Evolutionary conservation across 2,888 invertebrate genomes (phyloP), one percentile per base, ranked within the genome.

Genomic region (Xanthorhoe designata): DNA sequence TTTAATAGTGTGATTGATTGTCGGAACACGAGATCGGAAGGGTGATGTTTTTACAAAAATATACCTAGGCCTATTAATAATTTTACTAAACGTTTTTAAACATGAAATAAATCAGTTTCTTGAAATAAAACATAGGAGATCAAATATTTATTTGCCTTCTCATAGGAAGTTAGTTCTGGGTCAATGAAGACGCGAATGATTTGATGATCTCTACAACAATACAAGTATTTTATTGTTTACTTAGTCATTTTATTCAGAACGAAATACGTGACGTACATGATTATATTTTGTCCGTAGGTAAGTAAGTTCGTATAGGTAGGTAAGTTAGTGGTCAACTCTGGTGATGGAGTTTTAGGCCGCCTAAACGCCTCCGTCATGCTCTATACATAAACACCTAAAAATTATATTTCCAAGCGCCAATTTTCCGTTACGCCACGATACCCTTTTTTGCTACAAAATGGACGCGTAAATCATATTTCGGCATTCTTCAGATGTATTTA

Each of bases 391-490:
- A n/a, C n/a, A n/a, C n/a, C n/a, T n/a, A n/a, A 17, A 6, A 47
- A 0, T 47, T 7, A 15, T 45, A 15, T 15, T 45, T 13, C 13
- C 13, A 17, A 13, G 17, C 15, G 17, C n/a, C 42, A 32, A 54
- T 53, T 65, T 56, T 47, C 60, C 57, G 56, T 57, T 57, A 52
- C 32, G 24, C 3, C 4, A 32, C 15, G 3, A 17, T 29, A 54
- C 1, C 18, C 24, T 60, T 66, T 60, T 66, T 66, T 70, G 69
- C 61, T 53, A 57, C 24, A 24, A 24, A 24, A 24, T 45, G 70
- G 65, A 63, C 66, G 71, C 69, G 71, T 89, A 88, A 89, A 90
- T 91, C 90, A 89, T 87, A 81, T 74, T 69, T 66, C 35, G n/a
- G 70, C 42, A 89, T 90, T 81, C 87, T 75, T 55, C 0, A 69